These are phyloP conservation scores for Ondatra zibethicus DNA, from an alignment of 2,113 vertebrate species.

Conservation along the genomic window DNA sequence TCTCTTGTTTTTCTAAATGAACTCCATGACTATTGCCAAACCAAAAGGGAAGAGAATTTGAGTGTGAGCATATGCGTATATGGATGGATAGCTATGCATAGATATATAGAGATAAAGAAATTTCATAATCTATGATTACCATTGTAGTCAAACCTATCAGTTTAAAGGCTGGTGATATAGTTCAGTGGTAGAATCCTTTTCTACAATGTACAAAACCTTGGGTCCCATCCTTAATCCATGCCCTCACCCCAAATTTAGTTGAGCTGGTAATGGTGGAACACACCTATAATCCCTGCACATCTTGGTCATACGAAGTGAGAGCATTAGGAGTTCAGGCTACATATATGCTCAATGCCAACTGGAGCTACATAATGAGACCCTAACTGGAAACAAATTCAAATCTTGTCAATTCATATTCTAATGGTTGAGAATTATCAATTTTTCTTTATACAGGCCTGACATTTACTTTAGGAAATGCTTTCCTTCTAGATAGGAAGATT, in stretches of 20 bases:
- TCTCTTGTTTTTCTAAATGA: conserved; percentile 38
- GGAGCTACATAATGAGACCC: not conserved
- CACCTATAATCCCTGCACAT: not conserved
- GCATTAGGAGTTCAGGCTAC: not conserved
- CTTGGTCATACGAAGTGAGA: not conserved
- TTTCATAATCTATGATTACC: conserved; percentile 1
- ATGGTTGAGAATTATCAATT: conserved; percentile 32
- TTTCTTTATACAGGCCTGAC: not conserved
- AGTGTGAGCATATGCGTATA: not conserved
- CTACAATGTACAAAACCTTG: not conserved
- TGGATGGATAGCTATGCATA: not conserved
- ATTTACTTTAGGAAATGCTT: not conserved
- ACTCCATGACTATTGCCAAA: not conserved
- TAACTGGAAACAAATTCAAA: not conserved
- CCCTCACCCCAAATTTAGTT: not conserved
- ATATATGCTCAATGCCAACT: not conserved
- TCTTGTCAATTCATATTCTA: not conserved
- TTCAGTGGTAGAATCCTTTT: not conserved
- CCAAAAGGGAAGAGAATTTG: not conserved
- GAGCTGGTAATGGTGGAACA: not conserved
- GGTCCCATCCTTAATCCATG: too few species aligned
- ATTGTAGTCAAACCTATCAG: conserved; percentile 1
- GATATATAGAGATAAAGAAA: not conserved
- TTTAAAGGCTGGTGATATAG: not conserved
- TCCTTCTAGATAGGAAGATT: conserved; percentile 4